phyloP scores from a whole-genome alignment of 2,113 vertebrate genomes.

The Periophthalmodon schlosseri region DNA sequence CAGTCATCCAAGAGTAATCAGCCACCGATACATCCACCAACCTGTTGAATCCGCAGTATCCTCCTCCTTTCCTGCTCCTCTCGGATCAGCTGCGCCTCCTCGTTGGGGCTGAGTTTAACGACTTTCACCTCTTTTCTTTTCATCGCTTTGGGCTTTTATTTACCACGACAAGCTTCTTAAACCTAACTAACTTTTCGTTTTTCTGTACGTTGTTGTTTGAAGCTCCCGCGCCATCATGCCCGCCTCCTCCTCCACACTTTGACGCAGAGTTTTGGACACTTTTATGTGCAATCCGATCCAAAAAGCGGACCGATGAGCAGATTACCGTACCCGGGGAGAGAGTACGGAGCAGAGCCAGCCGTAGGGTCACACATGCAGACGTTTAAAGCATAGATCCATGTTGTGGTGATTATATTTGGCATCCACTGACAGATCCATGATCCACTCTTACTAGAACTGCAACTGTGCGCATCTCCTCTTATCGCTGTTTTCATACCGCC shows the following conservation, averaged over 20 bases:
- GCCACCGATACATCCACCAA: slow-evolving; percentile 33
- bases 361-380: background rate
- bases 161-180: background rate
- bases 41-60: slow-evolving; percentile 90
- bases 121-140: slow-evolving; percentile 80
- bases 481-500: background rate
- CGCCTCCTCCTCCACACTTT: background rate
- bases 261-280: background rate
- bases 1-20: background rate
- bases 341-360: background rate
- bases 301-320: background rate
- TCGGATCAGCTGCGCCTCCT: slow-evolving; percentile 86
- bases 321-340: background rate
- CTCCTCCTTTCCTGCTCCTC: slow-evolving; percentile 89
- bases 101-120: slow-evolving; percentile 88
- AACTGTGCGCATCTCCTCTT: too few relatives aligned
- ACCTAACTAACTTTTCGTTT: background rate
- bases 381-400: background rate
- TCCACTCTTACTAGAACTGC: too few relatives aligned
- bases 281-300: background rate
- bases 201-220: background rate
- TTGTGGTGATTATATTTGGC: background rate
- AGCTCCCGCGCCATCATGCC: background rate
- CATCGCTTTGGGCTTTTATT: slow-evolving; percentile 70
- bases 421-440: too few relatives aligned